Evolutionary conservation across 2,888 invertebrate species (phyloP).

Genomic region (Nematopogon swammerdamellus): DNA sequence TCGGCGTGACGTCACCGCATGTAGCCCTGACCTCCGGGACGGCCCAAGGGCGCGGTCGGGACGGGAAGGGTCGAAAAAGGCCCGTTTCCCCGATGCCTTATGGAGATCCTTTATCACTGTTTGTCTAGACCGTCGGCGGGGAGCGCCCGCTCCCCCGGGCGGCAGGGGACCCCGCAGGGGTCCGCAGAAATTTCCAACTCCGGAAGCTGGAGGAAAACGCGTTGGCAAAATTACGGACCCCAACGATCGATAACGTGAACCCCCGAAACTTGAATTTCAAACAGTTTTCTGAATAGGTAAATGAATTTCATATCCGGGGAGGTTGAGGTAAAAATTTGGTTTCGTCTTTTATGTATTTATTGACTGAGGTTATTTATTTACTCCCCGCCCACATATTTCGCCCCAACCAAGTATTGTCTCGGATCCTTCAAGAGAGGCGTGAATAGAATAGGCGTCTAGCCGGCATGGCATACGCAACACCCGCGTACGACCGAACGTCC

Average conservation of each 20-base stretch:
- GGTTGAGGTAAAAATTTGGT: too few relatives aligned
- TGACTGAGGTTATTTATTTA: too few relatives aligned
- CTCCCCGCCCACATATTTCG: too few relatives aligned
- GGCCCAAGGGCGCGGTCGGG: neutral
- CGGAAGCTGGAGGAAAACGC: neutral
- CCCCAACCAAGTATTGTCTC: too few relatives aligned
- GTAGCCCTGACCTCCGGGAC: conserved; percentile 9
- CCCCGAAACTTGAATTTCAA: neutral
- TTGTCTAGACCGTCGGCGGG: conserved; percentile 14
- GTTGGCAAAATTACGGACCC: neutral
- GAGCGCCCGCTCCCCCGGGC: neutral
- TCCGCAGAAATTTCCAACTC: neutral
- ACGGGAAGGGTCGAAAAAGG: conserved; percentile 8
- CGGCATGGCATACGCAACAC: too few relatives aligned
- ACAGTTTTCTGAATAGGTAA: neutral
- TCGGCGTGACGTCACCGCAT: conserved; percentile 10
- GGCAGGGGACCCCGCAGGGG: neutral
- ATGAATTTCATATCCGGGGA: too few relatives aligned
- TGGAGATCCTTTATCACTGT: conserved; percentile 12
- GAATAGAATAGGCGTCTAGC: too few relatives aligned
- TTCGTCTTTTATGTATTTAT: too few relatives aligned
- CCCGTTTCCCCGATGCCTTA: conserved; percentile 5
- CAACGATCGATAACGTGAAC: neutral
- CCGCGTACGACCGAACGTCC: too few relatives aligned
- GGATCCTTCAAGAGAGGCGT: too few relatives aligned